phyloP scores from a whole-genome alignment of 2,888 invertebrate species.

The Salpingus planirostris region DNA sequence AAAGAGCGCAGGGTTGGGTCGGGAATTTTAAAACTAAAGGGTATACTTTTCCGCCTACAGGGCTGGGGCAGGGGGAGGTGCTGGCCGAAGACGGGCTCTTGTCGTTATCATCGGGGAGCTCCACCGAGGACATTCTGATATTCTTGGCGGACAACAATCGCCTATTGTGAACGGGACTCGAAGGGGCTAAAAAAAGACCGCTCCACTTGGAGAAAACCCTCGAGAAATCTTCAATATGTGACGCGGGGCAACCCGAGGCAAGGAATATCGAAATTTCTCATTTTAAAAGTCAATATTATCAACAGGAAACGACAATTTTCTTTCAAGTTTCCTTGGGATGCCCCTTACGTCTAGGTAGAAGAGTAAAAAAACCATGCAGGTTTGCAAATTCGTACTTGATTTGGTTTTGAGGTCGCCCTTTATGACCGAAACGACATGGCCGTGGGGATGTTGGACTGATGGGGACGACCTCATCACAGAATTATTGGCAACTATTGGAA shows the following conservation, averaged over 20 bases:
- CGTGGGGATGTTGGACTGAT: too few species aligned
- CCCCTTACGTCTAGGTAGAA: neutral
- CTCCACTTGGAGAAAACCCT: too few species aligned
- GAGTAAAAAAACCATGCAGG: conserved; percentile 9
- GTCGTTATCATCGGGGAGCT: conserved; percentile 83
- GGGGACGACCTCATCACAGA: too few species aligned
- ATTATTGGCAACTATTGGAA: too few species aligned
- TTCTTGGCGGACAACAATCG: conserved; percentile 70
- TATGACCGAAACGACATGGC: too few species aligned
- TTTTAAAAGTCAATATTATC: conserved; percentile 1
- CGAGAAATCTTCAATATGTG: neutral
- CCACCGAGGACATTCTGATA: conserved; percentile 88
- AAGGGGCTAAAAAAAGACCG: too few species aligned
- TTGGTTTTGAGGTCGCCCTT: conserved; percentile 34
- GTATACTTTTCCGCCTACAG: conserved; percentile 45
- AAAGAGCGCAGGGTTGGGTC: conserved; percentile 2
- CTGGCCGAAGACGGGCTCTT: conserved; percentile 87
- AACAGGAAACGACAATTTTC: too few species aligned
- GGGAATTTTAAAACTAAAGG: conserved; percentile 2
- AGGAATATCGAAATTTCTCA: too few species aligned
- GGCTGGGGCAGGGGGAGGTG: conserved; percentile 89
- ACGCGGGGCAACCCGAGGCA: too few species aligned
- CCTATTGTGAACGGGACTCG: conserved; percentile 84
- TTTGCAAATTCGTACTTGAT: conserved; percentile 39
- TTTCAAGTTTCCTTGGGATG: too few species aligned